Percentiles rank a stretch among this genome's conserved stretches.
These are phyloP conservation scores for Halcyon badia DNA, from an alignment of 2,797 vertebrate genomes.

Conservation along the genomic window DNA sequence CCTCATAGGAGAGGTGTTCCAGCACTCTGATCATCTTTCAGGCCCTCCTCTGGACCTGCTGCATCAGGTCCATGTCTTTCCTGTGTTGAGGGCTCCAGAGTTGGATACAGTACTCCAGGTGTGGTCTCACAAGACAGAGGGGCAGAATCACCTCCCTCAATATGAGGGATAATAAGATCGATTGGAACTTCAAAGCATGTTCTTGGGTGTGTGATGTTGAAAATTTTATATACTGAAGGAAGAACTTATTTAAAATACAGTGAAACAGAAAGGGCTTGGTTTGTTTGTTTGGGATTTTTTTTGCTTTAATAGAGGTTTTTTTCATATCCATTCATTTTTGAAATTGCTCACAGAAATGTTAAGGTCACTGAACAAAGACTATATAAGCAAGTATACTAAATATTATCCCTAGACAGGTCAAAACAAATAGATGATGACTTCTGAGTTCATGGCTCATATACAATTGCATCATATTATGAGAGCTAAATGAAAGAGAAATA, in stretches of 20 bases:
- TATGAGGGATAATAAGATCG: background rate
- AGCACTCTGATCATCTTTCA: too few species aligned
- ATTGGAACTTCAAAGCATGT: background rate
- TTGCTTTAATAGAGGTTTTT: background rate
- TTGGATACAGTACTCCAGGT: too few species aligned
- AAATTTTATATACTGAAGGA: background rate
- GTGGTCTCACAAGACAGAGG: too few species aligned
- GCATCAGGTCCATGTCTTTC: too few species aligned
- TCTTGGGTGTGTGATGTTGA: background rate
- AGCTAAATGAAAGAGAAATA: background rate
- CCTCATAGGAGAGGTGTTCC: too few species aligned
- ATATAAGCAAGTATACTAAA: background rate
- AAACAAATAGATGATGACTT: background rate
- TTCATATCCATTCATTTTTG: background rate
- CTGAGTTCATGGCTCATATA: background rate
- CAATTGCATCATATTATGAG: background rate
- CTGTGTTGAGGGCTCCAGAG: too few species aligned
- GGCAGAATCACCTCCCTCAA: too few species aligned
- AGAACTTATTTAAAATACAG: background rate
- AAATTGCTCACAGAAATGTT: background rate
- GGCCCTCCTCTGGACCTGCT: too few species aligned
- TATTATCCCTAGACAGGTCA: background rate
- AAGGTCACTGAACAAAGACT: background rate
- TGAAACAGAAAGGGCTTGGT: background rate
- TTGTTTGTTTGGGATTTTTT: background rate